Base-by-base conservation (phyloP, 1,140 invertebrate genomes). In the Leucophenga varia region DNA sequence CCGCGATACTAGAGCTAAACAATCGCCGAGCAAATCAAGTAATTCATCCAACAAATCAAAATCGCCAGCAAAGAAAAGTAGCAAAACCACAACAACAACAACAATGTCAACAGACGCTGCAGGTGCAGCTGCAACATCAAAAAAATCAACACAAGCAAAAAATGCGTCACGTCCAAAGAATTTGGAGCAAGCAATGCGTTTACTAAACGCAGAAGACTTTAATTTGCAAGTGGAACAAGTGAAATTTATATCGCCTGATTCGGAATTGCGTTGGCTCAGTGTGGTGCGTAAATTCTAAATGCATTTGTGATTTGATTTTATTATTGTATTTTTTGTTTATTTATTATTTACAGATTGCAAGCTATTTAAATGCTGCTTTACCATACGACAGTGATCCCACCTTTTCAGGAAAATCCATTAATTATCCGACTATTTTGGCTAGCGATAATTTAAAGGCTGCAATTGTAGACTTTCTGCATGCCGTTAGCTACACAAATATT, bases 131-230 rank as follows among this genome's bases (percentile, higher is more conserved):
- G 30, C 21, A 18, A 14, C 16, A 9, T 17, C 7, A 54, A 37
- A 51, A 10, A 13, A 9, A 37, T 21, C 43, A 3, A 31, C 45
- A 16, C 80, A 80, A 60, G 71, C 76, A 14, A 59, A 76, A 9
- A 80, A 80, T 70, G 74, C 79, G 1, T 85, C 86, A 61, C 76
- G 75, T 42, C 82, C 83, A 16, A 87, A 86, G 74, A 82, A 81
- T 22, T 76, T 87, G 36, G 86, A 87, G 63, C 82, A 79, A 64
- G 84, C 84, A 17, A 67, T 88, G 12, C 47, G 40, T 13, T 43
- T 37, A 22, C 61, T 74, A 35, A 67, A 57, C 5, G 32, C 55
- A 3, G 61, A 61, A 38, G 71, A 70, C 35, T 69, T 74, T 31
- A 42, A 51, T 16, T 52, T 52, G 12, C 55, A 72, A 34, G 31